phyloP scores from a whole-genome alignment of 2,888 invertebrate species.

The Ceriagrion tenellum region DNA sequence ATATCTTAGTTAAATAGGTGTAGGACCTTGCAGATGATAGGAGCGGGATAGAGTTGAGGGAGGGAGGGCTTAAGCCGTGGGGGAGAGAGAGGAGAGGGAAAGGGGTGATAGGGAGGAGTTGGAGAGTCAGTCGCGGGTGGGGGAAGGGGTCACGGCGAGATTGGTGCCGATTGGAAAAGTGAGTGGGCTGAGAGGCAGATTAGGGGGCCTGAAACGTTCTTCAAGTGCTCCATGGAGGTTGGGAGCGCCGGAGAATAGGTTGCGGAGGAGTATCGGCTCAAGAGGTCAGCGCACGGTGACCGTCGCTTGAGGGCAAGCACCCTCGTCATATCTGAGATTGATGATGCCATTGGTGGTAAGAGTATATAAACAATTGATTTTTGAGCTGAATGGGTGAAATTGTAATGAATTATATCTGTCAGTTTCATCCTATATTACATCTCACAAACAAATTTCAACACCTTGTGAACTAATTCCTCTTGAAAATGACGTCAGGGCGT shows the following conservation, averaged over 20 bases:
- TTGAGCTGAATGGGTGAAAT: no score
- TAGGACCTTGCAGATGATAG: neutral
- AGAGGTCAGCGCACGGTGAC: neutral
- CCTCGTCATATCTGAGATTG: neutral
- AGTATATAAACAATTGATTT: no score
- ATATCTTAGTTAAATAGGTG: neutral
- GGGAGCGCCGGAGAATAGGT: neutral
- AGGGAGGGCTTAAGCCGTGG: neutral
- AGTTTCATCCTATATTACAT: no score
- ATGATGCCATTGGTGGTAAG: no score
- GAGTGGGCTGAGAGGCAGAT: neutral
- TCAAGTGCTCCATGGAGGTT: neutral
- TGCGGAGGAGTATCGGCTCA: neutral
- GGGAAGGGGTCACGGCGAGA: neutral
- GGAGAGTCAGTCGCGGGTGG: neutral
- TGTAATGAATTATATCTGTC: no score
- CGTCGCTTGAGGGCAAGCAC: neutral
- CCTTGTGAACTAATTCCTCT: no score
- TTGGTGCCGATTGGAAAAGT: constrained; percentile 36
- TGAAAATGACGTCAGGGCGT: no score
- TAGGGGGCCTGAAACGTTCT: neutral
- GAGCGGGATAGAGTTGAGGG: neutral
- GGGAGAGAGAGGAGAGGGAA: neutral
- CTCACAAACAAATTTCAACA: no score
- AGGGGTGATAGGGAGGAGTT: neutral